These are phyloP conservation scores for Iguana delicatissima DNA, from an alignment of 2,797 vertebrate species.

Conservation along the genomic window DNA sequence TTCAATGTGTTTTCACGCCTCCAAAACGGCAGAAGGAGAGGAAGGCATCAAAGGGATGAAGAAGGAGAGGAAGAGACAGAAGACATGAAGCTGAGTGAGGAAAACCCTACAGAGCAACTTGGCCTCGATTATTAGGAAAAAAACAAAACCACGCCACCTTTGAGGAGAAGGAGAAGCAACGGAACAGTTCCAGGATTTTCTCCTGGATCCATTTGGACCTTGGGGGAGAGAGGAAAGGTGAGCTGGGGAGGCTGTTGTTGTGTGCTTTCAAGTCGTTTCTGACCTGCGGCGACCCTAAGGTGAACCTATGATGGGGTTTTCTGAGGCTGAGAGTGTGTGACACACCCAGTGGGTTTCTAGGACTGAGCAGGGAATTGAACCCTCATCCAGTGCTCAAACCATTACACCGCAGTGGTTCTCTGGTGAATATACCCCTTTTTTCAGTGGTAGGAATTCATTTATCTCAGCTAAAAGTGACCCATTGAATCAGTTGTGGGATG, in stretches of 20 bases:
- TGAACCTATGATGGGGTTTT: no score
- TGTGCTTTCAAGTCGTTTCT: no score
- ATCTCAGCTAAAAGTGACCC: no score
- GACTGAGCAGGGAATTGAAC: no score
- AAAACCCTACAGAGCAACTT: no score
- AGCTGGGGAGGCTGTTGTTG: neutral
- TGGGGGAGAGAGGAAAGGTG: neutral
- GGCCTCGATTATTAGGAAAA: neutral
- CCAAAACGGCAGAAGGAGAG: neutral
- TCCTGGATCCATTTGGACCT: neutral
- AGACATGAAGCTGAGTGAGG: rapidly evolving
- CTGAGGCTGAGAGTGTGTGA: no score
- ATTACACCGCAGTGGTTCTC: no score
- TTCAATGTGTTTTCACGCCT: neutral
- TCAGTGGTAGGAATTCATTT: no score
- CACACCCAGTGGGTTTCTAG: no score
- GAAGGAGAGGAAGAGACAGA: neutral
- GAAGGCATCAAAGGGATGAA: neutral
- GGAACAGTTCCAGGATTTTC: neutral
- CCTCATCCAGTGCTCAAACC: no score
- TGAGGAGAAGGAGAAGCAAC: neutral
- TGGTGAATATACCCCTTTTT: neutral
- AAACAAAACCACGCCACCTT: neutral
- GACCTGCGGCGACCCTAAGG: no score
- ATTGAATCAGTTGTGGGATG: no score